Percentiles rank a stretch among this genome's conserved stretches.
Evolutionary conservation across 2,888 invertebrate genomes (phyloP).

Genomic region (Nemotelus nigrinus): DNA sequence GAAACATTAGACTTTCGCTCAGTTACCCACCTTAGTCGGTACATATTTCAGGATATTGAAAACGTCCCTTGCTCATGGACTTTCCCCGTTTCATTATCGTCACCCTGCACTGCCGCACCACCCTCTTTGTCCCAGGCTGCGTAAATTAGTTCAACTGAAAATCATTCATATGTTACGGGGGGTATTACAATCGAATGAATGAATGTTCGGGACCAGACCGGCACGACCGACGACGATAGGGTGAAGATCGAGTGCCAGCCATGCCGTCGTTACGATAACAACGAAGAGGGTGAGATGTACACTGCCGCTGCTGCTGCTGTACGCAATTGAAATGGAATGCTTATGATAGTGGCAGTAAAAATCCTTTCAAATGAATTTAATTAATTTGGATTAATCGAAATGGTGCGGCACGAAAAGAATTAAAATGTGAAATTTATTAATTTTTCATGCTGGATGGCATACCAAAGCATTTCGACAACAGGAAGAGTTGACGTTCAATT

Average conservation of each 20-base stretch:
- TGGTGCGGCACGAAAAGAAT: constrained; percentile 16
- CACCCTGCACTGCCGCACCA: not conserved
- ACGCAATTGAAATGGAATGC: constrained; percentile 23
- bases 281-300: not conserved
- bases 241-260: not conserved
- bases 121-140: not conserved
- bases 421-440: constrained; percentile 32
- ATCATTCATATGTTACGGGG: constrained; percentile 40
- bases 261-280: not conserved
- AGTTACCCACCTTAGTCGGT: too few species aligned
- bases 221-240: not conserved
- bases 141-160: constrained; percentile 36
- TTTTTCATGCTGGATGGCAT: not conserved
- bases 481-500: too few species aligned
- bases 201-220: constrained; percentile 7
- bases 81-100: too few species aligned
- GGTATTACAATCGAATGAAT: constrained; percentile 36
- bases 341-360: constrained; percentile 35
- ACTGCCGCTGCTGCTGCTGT: not conserved
- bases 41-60: too few species aligned
- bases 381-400: constrained; percentile 31
- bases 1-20: too few species aligned
- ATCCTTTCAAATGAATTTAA: constrained; percentile 35
- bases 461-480: too few species aligned
- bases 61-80: too few species aligned